Percentiles rank a stretch among this genome's conserved stretches.
phyloP scores from a whole-genome alignment of 2,113 vertebrate species.

The Pluvialis apricaria region DNA sequence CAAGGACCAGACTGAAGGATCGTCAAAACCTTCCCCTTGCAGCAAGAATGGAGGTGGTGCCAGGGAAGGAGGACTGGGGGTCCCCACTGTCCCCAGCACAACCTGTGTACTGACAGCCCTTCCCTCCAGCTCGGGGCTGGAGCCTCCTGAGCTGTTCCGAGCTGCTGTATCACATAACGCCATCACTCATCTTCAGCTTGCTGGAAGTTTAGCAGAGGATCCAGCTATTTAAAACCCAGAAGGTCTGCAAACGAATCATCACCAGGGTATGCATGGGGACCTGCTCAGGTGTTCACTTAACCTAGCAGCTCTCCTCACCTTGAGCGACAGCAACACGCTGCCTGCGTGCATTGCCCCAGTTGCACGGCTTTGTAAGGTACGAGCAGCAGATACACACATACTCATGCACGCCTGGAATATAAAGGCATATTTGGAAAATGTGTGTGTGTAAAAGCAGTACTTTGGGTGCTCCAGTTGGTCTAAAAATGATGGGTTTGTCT shows the following conservation, averaged over 20 bases:
- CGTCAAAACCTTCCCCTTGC: not conserved
- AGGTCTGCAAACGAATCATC: not conserved
- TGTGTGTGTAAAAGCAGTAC: not conserved
- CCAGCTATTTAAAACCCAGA: not conserved
- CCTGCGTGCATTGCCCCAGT: fast-evolving
- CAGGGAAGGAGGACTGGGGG: not conserved
- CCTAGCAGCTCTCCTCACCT: not conserved
- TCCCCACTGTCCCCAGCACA: fast-evolving
- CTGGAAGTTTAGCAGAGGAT: not conserved
- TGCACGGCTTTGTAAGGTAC: not conserved
- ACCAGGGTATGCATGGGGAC: not conserved
- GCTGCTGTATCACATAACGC: not conserved
- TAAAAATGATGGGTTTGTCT: not conserved
- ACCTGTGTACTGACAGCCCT: not conserved
- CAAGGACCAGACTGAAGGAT: not conserved
- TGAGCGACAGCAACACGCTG: fast-evolving
- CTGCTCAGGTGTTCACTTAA: not conserved
- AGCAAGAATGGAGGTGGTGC: fast-evolving
- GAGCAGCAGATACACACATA: not conserved
- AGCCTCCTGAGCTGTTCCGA: not conserved
- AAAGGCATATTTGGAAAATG: not conserved
- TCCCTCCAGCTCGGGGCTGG: not conserved
- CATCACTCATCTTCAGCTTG: not conserved
- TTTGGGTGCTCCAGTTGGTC: not conserved
- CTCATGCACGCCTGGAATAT: not conserved